phyloP scores from a whole-genome alignment of 2,113 vertebrate genomes.

The Leptosomus discolor region DNA sequence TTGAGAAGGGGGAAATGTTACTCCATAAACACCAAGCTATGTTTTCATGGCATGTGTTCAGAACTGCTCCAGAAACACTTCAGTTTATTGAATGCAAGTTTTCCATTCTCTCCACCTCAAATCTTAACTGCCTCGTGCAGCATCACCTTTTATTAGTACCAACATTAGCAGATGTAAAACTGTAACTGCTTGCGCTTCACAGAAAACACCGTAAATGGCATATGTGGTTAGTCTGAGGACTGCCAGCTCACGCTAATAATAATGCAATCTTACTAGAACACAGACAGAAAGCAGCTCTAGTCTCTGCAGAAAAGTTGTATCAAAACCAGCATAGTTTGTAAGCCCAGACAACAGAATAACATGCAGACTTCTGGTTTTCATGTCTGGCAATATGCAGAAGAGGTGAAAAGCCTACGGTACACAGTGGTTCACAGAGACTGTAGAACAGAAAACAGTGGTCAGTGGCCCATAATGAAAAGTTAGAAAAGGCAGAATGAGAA shows the following conservation, averaged over 20 bases:
- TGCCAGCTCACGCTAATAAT: neutral
- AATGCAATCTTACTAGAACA: neutral
- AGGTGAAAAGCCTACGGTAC: too few relatives aligned
- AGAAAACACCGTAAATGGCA: neutral
- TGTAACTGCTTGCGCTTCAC: neutral
- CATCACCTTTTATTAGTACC: neutral
- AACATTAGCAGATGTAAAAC: neutral
- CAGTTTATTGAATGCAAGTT: neutral
- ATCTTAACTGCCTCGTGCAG: neutral
- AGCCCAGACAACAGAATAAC: too few relatives aligned
- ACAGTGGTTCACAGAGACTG: too few relatives aligned
- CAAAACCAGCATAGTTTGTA: too few relatives aligned
- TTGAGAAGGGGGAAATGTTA: neutral
- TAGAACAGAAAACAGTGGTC: too few relatives aligned
- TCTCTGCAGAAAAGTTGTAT: too few relatives aligned
- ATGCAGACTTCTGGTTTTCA: too few relatives aligned
- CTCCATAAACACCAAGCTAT: neutral
- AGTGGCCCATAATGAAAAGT: too few relatives aligned
- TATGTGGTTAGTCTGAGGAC: neutral
- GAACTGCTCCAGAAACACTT: neutral
- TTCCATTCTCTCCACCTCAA: neutral
- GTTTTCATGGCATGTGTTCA: neutral
- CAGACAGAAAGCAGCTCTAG: too few relatives aligned
- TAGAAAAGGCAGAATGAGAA: too few relatives aligned
- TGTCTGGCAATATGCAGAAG: too few relatives aligned